Percentiles rank a stretch among this genome's conserved stretches.
Evolutionary conservation across 30 jellyfish, hydroid and myxozoan genomes (phyloP).

Genomic region (Aurelia aurita): DNA sequence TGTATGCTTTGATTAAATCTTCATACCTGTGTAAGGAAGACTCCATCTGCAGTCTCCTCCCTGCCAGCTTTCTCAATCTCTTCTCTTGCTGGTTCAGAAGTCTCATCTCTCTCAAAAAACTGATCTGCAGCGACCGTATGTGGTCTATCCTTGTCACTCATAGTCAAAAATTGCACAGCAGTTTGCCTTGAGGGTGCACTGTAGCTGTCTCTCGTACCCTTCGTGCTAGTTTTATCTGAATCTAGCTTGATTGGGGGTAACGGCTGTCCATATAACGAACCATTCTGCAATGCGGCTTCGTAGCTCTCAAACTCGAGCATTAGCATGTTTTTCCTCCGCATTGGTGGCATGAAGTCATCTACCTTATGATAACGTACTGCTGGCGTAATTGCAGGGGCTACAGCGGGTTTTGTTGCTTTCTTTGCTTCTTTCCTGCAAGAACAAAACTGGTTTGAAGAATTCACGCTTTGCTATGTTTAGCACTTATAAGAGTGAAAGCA

Average conservation of each 20-base stretch:
- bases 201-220: slow-evolving; percentile 1
- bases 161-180: too few relatives aligned
- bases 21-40: slow-evolving; percentile 63
- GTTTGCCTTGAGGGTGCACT: slow-evolving; percentile 29
- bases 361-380: slow-evolving; percentile 60
- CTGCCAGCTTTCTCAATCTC: background rate
- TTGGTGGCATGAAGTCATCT: slow-evolving; percentile 50
- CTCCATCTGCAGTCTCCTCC: slow-evolving; percentile 27
- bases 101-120: background rate
- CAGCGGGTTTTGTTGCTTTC: slow-evolving; percentile 48
- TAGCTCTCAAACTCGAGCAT: slow-evolving; percentile 68
- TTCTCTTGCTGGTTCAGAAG: background rate
- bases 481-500: too few relatives aligned
- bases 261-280: slow-evolving; percentile 30
- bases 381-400: slow-evolving; percentile 56
- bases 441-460: background rate
- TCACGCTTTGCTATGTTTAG: background rate
- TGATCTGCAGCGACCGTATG: slow-evolving; percentile 44
- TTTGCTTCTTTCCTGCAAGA: slow-evolving; percentile 42
- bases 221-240: background rate
- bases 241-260: slow-evolving; percentile 28
- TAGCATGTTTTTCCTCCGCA: slow-evolving; percentile 59
- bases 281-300: slow-evolving; percentile 64
- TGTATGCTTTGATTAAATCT: background rate
- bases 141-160: background rate